These are phyloP conservation scores for Cebidichthys violaceus DNA, from an alignment of 2,113 vertebrate species.

Conservation along the genomic window DNA sequence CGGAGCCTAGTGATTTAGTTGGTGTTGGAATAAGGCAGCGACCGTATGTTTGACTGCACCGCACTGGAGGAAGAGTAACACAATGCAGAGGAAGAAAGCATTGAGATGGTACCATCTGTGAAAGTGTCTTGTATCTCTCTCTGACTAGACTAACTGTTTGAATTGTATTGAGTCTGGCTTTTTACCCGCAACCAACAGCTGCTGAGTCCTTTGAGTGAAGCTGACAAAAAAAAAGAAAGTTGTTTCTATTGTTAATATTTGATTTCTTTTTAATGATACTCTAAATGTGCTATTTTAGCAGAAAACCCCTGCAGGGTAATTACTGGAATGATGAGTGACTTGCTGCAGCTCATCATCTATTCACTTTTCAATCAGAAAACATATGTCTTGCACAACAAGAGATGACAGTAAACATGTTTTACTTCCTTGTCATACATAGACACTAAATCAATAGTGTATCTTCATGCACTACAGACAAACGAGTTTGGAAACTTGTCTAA, in stretches of 20 bases:
- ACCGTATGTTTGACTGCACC: conserved; percentile 19
- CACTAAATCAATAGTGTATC: not conserved
- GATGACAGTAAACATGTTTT: not conserved
- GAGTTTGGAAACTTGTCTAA: too few relatives aligned
- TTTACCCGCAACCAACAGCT: not conserved
- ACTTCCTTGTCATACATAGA: not conserved
- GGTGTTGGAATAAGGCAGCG: not conserved
- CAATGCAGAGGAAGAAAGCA: not conserved
- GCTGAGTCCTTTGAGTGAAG: not conserved
- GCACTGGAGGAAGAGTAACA: not conserved
- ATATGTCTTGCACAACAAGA: not conserved
- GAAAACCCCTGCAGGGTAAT: not conserved
- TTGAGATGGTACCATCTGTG: not conserved
- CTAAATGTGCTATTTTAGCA: not conserved
- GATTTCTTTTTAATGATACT: conserved; percentile 2
- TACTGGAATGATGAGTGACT: not conserved
- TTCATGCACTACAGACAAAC: too few relatives aligned
- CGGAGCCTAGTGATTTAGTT: not conserved
- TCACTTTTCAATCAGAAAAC: not conserved
- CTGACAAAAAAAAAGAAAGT: conserved; percentile 1
- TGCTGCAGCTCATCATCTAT: not conserved
- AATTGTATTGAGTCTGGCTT: not conserved
- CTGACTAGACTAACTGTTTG: not conserved
- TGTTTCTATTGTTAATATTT: not conserved
- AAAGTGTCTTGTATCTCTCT: not conserved